Evolutionary conservation across 1,140 invertebrate genomes (phyloP), one percentile per base, ranked within the genome.

Genomic region (Semibalanus balanoides): DNA sequence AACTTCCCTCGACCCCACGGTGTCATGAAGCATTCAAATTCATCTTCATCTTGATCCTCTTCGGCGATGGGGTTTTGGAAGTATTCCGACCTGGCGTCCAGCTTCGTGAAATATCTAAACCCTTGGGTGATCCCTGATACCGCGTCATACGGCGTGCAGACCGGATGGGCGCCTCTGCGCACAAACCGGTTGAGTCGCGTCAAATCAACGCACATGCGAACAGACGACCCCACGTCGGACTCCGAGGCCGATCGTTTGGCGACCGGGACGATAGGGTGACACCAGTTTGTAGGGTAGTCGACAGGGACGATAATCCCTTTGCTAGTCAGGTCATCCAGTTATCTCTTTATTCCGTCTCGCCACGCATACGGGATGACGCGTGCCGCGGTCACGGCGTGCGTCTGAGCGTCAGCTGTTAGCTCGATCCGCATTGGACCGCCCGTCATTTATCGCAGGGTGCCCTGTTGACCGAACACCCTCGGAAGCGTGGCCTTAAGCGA

Each of bases 81-180:
- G 78, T 82, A 83, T 17, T 81, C 82, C 29, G 80, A 77, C 43
- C 79, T 81, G 0, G 79, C 79, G 76, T 84, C 82, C 19, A 84
- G 27, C 0, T 73, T 79, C 22, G 78, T 78, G 76, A 79, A 81
- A 31, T 76, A 78, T n/a, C 71, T 29, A 22, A 71, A 31, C 30
- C 73, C 74, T 22, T 30, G 17, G 29, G 51, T 28, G 30, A 80
- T 76, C 29, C 51, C 72, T 11, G 78, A 51, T 11, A 80, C 74
- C 28, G 78, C 78, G 31, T 79, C 74, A 75, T 82, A 78, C 29
- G 82, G 77, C 31, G 80, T 80, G 35, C 76, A 71, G 27, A 81
- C 76, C 27, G 80, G 80, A 71, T 81, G 76, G 74, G 76, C 51
- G 3, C 51, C 51, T 11, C 51, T 11, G 11, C 51, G 22, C 22